A percentile compares a stretch with the other conserved stretches of the same genome.
Conservation (phyloP, 2,888 invertebrate species). For the Mythimna loreyi region DNA sequence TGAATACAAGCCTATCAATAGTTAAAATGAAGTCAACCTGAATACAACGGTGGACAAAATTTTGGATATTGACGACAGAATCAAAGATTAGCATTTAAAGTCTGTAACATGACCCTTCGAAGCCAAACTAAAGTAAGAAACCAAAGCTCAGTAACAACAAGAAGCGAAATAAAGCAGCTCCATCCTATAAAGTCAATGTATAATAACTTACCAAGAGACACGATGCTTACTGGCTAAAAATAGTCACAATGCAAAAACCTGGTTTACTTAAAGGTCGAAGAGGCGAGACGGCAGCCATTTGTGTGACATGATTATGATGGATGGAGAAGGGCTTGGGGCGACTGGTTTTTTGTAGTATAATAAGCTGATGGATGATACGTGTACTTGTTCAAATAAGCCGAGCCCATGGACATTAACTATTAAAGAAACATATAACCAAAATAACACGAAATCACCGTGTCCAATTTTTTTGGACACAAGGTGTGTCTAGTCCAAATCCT, state of each 20-base stretch:
- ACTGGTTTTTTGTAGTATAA: constrained; percentile 26
- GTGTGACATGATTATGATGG: constrained; percentile 40
- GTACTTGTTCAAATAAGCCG: constrained; percentile 23
- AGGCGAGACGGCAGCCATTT: constrained; percentile 33
- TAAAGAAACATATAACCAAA: background rate
- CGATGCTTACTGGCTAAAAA: constrained; percentile 30
- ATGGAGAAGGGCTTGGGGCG: constrained; percentile 29
- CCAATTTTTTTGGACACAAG: constrained; percentile 3
- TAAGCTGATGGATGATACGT: constrained; percentile 29
- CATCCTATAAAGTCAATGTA: background rate
- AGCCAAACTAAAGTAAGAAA: background rate
- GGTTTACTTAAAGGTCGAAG: constrained; percentile 44
- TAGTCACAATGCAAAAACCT: constrained; percentile 48
- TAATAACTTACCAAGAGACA: constrained; percentile 3
- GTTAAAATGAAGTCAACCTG: background rate
- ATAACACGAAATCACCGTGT: background rate
- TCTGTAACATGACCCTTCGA: background rate
- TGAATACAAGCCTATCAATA: background rate
- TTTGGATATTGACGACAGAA: background rate
- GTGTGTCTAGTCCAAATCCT: background rate
- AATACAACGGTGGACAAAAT: background rate
- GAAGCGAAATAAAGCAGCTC: background rate
- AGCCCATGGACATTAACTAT: constrained; percentile 1
- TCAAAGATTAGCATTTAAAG: background rate
- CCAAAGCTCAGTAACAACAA: background rate